Evolutionary conservation across 2,888 invertebrate species (phyloP).

Genomic region (Volucella inflata): DNA sequence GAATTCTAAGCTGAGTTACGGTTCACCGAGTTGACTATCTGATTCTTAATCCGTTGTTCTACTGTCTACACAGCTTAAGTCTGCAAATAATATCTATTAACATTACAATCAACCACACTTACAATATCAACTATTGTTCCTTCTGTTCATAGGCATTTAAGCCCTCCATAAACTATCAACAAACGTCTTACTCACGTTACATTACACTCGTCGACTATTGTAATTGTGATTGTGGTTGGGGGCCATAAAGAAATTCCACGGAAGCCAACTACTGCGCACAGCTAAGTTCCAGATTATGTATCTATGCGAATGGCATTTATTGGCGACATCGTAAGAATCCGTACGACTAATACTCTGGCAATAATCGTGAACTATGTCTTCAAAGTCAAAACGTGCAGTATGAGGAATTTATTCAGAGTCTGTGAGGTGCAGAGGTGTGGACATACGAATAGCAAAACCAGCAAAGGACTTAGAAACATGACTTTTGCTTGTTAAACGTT

Average conservation of each 20-base stretch:
- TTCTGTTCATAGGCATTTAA: slow-evolving; percentile 7
- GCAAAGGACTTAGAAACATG: slow-evolving; percentile 35
- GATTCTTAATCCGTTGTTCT: slow-evolving; percentile 4
- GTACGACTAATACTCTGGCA: slow-evolving; percentile 20
- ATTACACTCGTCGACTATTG: slow-evolving; percentile 30
- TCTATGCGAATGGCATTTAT: slow-evolving; percentile 58
- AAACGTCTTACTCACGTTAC: slow-evolving; percentile 52
- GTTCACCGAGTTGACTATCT: slow-evolving; percentile 31
- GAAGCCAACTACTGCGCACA: slow-evolving; percentile 40
- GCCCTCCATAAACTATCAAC: slow-evolving; percentile 37
- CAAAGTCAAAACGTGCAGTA: slow-evolving; percentile 9
- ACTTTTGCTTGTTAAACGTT: slow-evolving; percentile 44
- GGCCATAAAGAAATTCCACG: slow-evolving; percentile 29
- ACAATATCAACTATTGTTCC: slow-evolving; percentile 12
- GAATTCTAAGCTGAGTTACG: background rate
- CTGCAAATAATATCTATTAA: slow-evolving; percentile 22
- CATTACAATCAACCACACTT: slow-evolving; percentile 14
- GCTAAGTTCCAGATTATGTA: slow-evolving; percentile 40
- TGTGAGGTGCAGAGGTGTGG: background rate
- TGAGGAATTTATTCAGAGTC: slow-evolving; percentile 35
- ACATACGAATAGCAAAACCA: background rate
- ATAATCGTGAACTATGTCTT: slow-evolving; percentile 47
- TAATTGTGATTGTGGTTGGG: slow-evolving; percentile 33
- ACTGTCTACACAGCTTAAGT: slow-evolving; percentile 23
- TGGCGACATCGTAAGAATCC: slow-evolving; percentile 43